Evolutionary conservation across 2,888 invertebrate species (phyloP).

Genomic region (Ischnus inquisitorius): DNA sequence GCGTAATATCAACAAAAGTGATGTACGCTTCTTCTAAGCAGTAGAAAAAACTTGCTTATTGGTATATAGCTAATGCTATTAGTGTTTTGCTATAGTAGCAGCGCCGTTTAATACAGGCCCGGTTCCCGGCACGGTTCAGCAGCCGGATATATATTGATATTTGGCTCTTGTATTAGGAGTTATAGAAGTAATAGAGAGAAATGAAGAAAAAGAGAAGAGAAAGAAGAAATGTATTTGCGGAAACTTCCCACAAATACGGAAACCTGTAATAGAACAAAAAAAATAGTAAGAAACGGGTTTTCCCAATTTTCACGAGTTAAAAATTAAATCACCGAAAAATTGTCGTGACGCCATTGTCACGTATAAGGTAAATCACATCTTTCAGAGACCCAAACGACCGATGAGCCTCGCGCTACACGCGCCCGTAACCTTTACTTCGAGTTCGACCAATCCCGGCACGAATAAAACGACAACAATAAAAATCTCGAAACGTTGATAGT

Average conservation of each 20-base stretch:
- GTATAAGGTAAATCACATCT: no score
- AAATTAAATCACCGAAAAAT: neutral
- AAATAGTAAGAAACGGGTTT: neutral
- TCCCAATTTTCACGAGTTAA: neutral
- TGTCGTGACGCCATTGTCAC: no score
- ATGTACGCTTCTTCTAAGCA: neutral
- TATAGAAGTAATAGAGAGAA: neutral
- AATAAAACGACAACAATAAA: no score
- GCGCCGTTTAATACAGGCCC: neutral
- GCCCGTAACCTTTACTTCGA: no score
- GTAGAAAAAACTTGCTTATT: neutral
- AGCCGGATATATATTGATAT: neutral
- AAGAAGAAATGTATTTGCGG: neutral
- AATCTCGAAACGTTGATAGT: no score
- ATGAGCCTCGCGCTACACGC: no score
- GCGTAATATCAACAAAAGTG: neutral
- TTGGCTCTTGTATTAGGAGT: neutral
- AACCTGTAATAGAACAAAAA: neutral
- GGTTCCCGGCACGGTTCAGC: neutral
- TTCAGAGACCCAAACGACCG: no score
- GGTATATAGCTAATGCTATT: no score
- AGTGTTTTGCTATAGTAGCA: no score
- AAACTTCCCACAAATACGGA: neutral
- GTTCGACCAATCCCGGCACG: no score
- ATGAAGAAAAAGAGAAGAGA: neutral